phyloP scores from a whole-genome alignment of 2,888 invertebrate species.

The Eupelmus urozonus region DNA sequence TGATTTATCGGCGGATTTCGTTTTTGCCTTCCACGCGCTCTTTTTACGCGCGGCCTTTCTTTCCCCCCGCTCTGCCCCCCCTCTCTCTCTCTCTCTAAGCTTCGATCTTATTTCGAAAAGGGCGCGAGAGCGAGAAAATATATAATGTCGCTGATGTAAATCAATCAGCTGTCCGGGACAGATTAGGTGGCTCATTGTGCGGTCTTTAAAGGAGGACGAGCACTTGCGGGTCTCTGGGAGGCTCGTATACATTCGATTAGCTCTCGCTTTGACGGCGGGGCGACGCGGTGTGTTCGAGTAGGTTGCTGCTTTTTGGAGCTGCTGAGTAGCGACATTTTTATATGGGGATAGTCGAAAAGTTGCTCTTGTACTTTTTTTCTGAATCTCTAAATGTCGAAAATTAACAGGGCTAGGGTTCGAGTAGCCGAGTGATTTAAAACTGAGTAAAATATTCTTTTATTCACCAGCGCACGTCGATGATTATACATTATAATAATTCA shows the following conservation, averaged over 20 bases:
- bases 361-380: neutral
- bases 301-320: neutral
- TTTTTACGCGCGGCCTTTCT: constrained; percentile 38
- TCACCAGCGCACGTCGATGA: too few relatives aligned
- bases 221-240: constrained; percentile 29
- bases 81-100: constrained; percentile 48
- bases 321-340: too few relatives aligned
- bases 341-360: too few relatives aligned
- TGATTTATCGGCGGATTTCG: constrained; percentile 75
- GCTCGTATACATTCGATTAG: constrained; percentile 51
- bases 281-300: neutral
- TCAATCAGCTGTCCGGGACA: constrained; percentile 71
- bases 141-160: constrained; percentile 68
- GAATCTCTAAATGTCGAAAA: constrained; percentile 13
- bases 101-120: constrained; percentile 60
- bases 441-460: too few relatives aligned
- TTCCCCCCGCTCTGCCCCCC: constrained; percentile 8
- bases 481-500: too few relatives aligned
- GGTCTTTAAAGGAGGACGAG: constrained; percentile 27
- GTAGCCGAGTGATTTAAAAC: too few relatives aligned
- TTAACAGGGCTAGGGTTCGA: neutral
- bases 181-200: constrained; percentile 54
- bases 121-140: constrained; percentile 51
- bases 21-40: constrained; percentile 63
- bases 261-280: neutral